These are phyloP conservation scores for Pantelozetes paolii DNA, from an alignment of 2,888 invertebrate genomes.

Conservation along the genomic window DNA sequence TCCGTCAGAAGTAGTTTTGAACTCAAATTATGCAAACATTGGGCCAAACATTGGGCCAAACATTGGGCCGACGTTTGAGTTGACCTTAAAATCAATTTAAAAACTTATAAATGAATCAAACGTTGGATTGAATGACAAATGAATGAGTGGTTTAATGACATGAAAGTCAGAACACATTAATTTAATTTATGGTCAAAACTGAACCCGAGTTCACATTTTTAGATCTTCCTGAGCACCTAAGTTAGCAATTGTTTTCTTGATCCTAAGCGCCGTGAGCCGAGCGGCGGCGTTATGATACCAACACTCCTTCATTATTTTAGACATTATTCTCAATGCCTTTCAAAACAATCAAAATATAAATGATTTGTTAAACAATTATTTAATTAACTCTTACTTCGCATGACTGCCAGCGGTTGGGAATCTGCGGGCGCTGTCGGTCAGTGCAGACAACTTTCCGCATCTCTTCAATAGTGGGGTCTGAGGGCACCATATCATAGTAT, in stretches of 20 bases:
- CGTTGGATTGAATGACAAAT: background rate
- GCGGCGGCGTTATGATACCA: slow-evolving; percentile 97
- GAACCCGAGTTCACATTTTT: slow-evolving; percentile 44
- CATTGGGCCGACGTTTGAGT: background rate
- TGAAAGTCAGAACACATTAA: background rate
- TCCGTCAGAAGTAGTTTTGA: background rate
- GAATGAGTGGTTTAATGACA: background rate
- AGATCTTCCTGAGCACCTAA: slow-evolving; percentile 48
- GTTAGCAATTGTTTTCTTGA: slow-evolving; percentile 92
- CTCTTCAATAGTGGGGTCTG: slow-evolving; percentile 91
- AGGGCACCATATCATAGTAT: slow-evolving; percentile 87
- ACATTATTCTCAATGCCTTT: slow-evolving; percentile 64
- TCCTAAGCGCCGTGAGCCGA: slow-evolving; percentile 85
- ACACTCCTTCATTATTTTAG: slow-evolving; percentile 93
- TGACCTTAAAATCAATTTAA: slow-evolving; percentile 10
- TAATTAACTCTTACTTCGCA: slow-evolving; percentile 57
- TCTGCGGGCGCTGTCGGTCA: slow-evolving; percentile 78
- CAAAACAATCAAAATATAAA: background rate
- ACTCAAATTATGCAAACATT: background rate
- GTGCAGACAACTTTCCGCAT: slow-evolving; percentile 87
- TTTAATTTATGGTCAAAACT: background rate
- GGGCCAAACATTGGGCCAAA: background rate
- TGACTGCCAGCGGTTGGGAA: slow-evolving; percentile 89
- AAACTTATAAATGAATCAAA: background rate
- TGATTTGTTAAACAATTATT: background rate